Conservation (phyloP, 2,797 vertebrate species). For the Borostomias antarcticus region DNA sequence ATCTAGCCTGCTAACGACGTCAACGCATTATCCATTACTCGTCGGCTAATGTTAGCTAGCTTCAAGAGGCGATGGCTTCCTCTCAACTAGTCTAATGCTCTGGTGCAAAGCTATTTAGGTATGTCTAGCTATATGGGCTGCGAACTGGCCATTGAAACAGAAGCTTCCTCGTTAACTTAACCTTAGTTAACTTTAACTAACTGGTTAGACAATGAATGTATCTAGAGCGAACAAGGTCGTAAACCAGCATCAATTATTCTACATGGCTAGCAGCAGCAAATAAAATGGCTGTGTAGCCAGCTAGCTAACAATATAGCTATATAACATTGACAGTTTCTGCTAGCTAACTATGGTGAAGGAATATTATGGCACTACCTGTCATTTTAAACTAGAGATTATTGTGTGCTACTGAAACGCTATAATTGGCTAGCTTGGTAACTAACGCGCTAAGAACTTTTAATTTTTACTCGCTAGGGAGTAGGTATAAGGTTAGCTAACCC, state of each 20-base stretch:
- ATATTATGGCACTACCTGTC: no score
- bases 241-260: no score
- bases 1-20: no score
- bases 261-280: background rate
- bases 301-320: no score
- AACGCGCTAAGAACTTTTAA: background rate
- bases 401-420: no score
- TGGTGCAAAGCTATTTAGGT: background rate
- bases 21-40: constrained; percentile 3
- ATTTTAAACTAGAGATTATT: no score
- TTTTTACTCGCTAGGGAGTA: background rate
- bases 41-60: background rate
- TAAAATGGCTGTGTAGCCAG: background rate
- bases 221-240: background rate
- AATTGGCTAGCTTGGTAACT: background rate
- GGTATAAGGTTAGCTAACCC: no score
- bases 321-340: no score
- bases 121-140: background rate
- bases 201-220: no score
- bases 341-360: no score
- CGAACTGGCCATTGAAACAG: background rate
- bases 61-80: background rate
- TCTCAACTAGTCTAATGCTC: background rate
- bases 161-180: background rate
- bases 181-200: no score